Evolutionary conservation across 2,888 invertebrate genomes (phyloP), one percentile per base, ranked within the genome.

Genomic region (Eulithis prunata): DNA sequence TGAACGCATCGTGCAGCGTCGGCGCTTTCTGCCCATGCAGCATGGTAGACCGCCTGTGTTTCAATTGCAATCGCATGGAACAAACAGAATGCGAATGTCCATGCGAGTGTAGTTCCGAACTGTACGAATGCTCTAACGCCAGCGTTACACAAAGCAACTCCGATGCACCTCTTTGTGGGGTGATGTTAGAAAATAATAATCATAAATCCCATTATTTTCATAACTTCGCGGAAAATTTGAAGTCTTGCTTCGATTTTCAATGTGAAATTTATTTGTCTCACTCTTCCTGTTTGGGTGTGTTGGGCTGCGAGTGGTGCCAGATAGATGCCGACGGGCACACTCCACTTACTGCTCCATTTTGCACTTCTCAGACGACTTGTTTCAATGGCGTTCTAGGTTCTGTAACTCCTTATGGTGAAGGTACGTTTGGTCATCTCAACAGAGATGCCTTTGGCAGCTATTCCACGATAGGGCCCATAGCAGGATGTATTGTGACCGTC

Each of bases 81-180:
- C 98, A 97, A 88, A 96, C 96, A 3, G 98, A 98, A 82, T 98
- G 98, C 78, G 98, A 98, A 86, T 98, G 98, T 81, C 98, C 98
- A 0, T 98, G 98, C 84, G 98, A 98, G 86, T 98, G 98, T 81
- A 96, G 93, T 68, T 93, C 95, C 1, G 90, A 91, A 74, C 75
- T 85, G 5, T 90, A 88, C 59, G 88, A 91, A 55, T 91, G 91
- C 58, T 84, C 89, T 0, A 83, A 84, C 62, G 75, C 85, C 0
- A 91, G 89, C 63, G 66, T 81, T 32, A 84, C 90, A 2, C 79
- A 80, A 57, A 78, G 84, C 13, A 82, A 83, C 70, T 83, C 84
- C 72, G 84, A 89, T 57, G 86, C 88, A 51, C 88, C 92, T 1
- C 79, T 93, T 14, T 93, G 93, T 76, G 91, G 91, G 54, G 86